Evolutionary conservation across 2,888 invertebrate genomes (phyloP), one percentile per base, ranked within the genome.

Genomic region (Epistrophe eligans): DNA sequence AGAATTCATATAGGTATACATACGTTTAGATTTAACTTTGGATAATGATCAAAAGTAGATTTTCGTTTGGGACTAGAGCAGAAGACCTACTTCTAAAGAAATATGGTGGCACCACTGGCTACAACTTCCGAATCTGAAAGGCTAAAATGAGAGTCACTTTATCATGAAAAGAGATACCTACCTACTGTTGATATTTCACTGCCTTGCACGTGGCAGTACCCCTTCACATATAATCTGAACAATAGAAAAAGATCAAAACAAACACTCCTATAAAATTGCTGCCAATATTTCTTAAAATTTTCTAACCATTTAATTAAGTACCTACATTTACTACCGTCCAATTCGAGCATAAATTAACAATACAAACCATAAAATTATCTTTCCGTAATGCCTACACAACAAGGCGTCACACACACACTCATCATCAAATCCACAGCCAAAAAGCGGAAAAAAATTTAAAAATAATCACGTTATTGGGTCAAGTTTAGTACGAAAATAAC

Each of bases 401-500:
- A n/a, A 55, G 8, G 28, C 55, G 28, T 55, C 24, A 24, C 24
- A 24, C 24, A n/a, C 28, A 45, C 35, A 50, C 19, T 62, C 19
- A 62, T 24, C 62, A 40, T 62, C 11, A 58, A 58, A 58, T 58
- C 17, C 40, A 24, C 40, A 40, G 40, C 13, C 62, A 62, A 43
- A 43, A 43, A 9, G 62, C 62, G 62, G 62, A 43, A 62, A 62
- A 60, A 62, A 77, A 83, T 82, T 82, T 66, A 67, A 83, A 84
- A 79, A 60, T 66, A 79, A 62, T 76, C 79, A 84, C 84, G 84
- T 84, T 84, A 84, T 58, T 84, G 84, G 84, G 84, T 80, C 84
- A 84, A 84, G 84, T 84, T 84, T 74, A 84, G 76, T 71, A 71
- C 79, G 58, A 71, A 84, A 84, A 84, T 84, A 84, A 52, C 84